Conservation (phyloP, 2,888 invertebrate genomes). For the Pseudoips prasinana region DNA sequence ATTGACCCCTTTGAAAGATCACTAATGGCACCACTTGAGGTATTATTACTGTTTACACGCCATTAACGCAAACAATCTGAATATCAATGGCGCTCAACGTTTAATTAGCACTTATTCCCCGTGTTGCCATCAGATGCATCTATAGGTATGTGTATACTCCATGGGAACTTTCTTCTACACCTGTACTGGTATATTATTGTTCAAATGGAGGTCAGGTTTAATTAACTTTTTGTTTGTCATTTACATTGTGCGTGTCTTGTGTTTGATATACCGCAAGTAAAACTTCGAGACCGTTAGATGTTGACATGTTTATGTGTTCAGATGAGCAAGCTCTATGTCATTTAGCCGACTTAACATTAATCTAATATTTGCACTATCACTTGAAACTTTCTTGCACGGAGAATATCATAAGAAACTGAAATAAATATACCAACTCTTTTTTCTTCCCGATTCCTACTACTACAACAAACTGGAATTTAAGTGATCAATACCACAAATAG, state of each 20-base stretch:
- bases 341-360: too few relatives aligned
- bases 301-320: conserved; percentile 1
- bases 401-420: too few relatives aligned
- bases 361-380: too few relatives aligned
- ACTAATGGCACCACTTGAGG: too few relatives aligned
- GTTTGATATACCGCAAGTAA: conserved; percentile 17
- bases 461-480: not conserved
- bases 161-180: conserved; percentile 43
- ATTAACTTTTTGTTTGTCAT: conserved; percentile 47
- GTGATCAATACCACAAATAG: conserved; percentile 25
- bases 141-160: not conserved
- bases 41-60: not conserved
- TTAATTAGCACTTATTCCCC: conserved; percentile 8
- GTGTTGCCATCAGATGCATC: conserved; percentile 19
- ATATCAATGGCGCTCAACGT: conserved; percentile 7
- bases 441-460: too few relatives aligned
- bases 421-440: too few relatives aligned
- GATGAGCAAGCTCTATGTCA: too few relatives aligned
- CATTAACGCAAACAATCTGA: too few relatives aligned
- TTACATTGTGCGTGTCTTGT: conserved; percentile 32
- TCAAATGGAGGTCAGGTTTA: conserved; percentile 49
- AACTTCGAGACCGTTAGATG: conserved; percentile 8
- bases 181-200: conserved; percentile 29
- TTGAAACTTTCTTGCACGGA: too few relatives aligned
- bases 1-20: too few relatives aligned